Evolutionary conservation across 2,113 vertebrate species (phyloP).

Genomic region (Gambusia holbrooki): DNA sequence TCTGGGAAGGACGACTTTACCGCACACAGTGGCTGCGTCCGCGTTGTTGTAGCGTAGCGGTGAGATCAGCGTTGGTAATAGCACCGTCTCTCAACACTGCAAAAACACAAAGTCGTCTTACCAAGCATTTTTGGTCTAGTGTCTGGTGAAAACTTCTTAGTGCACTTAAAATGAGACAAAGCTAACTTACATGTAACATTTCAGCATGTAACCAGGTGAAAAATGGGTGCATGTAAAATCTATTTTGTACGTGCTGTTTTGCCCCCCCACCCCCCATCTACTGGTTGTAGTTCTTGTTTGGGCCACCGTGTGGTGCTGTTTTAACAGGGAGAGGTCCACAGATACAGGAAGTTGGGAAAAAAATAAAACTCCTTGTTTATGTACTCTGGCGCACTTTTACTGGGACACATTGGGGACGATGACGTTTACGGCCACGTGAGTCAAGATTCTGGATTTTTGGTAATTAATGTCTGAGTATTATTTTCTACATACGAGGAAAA

Average conservation of each 20-base stretch:
- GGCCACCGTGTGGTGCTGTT: background rate
- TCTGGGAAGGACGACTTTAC: conserved; percentile 22
- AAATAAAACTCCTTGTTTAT: no score
- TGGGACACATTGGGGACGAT: no score
- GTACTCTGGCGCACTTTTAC: no score
- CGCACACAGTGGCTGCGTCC: conserved; percentile 38
- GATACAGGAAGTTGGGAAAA: background rate
- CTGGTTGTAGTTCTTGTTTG: background rate
- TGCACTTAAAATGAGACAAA: no score
- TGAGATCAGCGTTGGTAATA: conserved; percentile 40
- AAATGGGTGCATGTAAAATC: background rate
- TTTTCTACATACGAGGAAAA: no score
- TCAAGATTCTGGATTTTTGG: no score
- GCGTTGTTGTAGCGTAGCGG: conserved; percentile 52
- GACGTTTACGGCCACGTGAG: no score
- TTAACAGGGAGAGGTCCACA: background rate
- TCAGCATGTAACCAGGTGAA: background rate
- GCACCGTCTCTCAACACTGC: conserved; percentile 42
- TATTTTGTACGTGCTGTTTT: background rate
- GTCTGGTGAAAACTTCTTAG: no score
- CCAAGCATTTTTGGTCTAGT: no score
- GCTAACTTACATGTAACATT: background rate
- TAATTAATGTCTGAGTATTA: no score
- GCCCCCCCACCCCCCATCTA: background rate
- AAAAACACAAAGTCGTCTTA: no score